phyloP scores from a whole-genome alignment of 2,888 invertebrate genomes.

The Drosophila neonasuta region DNA sequence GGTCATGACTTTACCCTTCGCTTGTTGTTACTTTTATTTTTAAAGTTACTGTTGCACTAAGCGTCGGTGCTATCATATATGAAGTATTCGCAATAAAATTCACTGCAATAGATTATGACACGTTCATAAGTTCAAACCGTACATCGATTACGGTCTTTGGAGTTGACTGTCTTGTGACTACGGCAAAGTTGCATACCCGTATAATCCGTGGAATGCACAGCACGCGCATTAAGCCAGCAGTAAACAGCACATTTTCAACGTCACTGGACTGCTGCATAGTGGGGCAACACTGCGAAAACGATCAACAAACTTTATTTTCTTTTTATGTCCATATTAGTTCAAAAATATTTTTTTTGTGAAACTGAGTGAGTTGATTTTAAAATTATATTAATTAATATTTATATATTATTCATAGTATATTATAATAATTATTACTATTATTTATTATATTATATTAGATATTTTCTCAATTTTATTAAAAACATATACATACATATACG shows the following conservation, averaged over 20 bases:
- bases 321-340: background rate
- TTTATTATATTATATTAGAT: too few species aligned
- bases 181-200: constrained; percentile 42
- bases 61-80: constrained; percentile 23
- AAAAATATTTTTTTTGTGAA: too few species aligned
- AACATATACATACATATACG: too few species aligned
- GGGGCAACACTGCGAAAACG: constrained; percentile 4
- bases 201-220: constrained; percentile 54
- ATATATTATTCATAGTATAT: too few species aligned
- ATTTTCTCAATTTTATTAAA: too few species aligned
- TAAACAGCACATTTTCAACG: constrained; percentile 66
- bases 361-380: too few species aligned
- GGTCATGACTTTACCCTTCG: constrained; percentile 13
- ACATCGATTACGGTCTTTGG: constrained; percentile 57
- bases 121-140: constrained; percentile 59
- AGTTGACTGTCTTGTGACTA: constrained; percentile 46
- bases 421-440: too few species aligned
- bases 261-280: constrained; percentile 43
- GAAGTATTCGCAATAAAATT: constrained; percentile 68
- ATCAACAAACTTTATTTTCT: background rate
- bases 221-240: constrained; percentile 58
- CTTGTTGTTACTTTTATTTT: constrained; percentile 12
- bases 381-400: too few species aligned
- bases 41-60: constrained; percentile 27
- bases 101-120: constrained; percentile 74